Evolutionary conservation across 2,888 invertebrate genomes (phyloP).

Genomic region (Pammene fasciana): DNA sequence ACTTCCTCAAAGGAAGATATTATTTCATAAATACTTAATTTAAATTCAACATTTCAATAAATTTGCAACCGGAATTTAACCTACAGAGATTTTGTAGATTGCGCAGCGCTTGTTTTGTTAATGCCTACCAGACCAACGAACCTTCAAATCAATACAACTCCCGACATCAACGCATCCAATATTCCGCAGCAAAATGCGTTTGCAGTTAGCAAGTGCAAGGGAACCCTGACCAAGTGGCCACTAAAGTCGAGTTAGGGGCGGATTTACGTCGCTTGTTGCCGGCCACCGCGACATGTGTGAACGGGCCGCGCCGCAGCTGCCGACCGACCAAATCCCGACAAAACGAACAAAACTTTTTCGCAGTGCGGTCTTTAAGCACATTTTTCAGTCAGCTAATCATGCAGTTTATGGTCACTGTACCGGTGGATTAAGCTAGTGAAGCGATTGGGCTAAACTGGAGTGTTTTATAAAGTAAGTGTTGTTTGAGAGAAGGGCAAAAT

Average conservation of each 20-base stretch:
- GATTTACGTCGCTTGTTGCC: conserved; percentile 69
- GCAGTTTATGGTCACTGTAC: conserved; percentile 52
- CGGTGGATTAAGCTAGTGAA: conserved; percentile 40
- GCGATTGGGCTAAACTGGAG: conserved; percentile 4
- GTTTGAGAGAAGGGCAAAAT: neutral
- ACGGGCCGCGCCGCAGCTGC: conserved; percentile 58
- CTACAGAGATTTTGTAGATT: too few relatives aligned
- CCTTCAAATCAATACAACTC: conserved; percentile 12
- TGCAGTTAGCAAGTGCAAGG: conserved; percentile 54
- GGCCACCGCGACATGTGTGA: conserved; percentile 71
- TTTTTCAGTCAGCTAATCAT: conserved; percentile 63
- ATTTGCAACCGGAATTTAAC: too few relatives aligned
- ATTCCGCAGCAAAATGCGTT: conserved; percentile 58
- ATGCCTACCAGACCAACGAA: neutral
- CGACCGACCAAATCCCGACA: conserved; percentile 51
- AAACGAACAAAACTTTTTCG: conserved; percentile 75
- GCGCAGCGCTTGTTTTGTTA: too few relatives aligned
- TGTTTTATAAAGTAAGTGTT: neutral
- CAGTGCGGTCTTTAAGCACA: conserved; percentile 74
- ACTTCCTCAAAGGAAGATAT: too few relatives aligned
- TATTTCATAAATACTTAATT: too few relatives aligned
- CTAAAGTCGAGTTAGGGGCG: conserved; percentile 75
- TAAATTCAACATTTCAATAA: too few relatives aligned
- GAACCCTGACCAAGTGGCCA: conserved; percentile 54
- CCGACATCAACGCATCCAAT: conserved; percentile 1